Conservation (phyloP, 2,113 vertebrate genomes). For the Pollimyrus isidori region DNA sequence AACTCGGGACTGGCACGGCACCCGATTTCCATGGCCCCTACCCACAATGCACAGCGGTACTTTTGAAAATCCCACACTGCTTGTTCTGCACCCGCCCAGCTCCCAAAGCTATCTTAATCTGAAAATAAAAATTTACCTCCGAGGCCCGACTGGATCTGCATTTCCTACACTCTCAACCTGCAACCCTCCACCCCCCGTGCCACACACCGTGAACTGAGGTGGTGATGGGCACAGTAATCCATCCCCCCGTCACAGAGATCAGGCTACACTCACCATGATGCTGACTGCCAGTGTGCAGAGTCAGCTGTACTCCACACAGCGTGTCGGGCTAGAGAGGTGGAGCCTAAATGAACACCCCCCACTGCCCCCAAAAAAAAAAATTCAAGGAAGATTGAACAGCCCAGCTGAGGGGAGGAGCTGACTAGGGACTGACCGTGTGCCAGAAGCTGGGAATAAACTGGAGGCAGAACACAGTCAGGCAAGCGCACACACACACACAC, state of each 20-base stretch:
- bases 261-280: neutral
- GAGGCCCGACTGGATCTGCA: neutral
- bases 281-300: neutral
- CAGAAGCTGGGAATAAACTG: constrained; percentile 26
- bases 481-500: neutral
- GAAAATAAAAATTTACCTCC: neutral
- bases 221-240: neutral
- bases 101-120: neutral
- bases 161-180: neutral
- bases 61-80: neutral
- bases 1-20: neutral
- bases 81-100: neutral
- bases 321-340: neutral
- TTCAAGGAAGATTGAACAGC: neutral
- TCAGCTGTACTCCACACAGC: neutral
- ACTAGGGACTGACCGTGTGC: constrained; percentile 18
- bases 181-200: neutral
- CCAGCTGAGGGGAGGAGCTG: neutral
- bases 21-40: neutral
- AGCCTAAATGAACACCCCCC: neutral
- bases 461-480: neutral
- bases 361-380: too few relatives aligned
- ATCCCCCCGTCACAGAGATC: neutral
- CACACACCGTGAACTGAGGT: neutral
- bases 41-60: neutral